A percentile compares a stretch with the other conserved stretches of the same genome.
phyloP scores from a whole-genome alignment of 2,888 invertebrate species.

The Ormyrus thymus region DNA sequence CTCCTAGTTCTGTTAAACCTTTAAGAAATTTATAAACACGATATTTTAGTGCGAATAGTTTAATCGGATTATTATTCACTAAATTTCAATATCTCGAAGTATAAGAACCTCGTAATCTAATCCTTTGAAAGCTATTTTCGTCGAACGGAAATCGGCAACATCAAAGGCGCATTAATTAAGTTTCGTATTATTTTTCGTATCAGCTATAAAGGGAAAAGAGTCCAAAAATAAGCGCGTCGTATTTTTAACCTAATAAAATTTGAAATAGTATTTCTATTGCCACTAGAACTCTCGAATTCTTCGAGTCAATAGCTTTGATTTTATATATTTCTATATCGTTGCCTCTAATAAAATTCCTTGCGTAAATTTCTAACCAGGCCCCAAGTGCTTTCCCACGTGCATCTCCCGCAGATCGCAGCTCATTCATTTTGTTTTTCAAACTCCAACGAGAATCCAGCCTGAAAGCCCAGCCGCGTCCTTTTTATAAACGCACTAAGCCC shows the following conservation, averaged over 20 bases:
- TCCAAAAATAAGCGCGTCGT: background rate
- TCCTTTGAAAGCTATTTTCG: conserved; percentile 34
- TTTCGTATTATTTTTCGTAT: conserved; percentile 34
- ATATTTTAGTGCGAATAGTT: conserved; percentile 5
- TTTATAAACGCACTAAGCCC: too few species aligned
- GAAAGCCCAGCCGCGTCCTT: too few species aligned
- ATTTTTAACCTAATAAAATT: background rate
- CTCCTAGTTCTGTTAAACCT: too few species aligned
- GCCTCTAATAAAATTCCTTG: too few species aligned
- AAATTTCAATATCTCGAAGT: conserved; percentile 6
- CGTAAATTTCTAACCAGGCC: too few species aligned
- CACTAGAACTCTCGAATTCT: background rate
- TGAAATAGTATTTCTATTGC: background rate
- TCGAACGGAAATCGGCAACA: conserved; percentile 47
- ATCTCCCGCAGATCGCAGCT: too few species aligned
- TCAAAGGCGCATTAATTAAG: conserved; percentile 34
- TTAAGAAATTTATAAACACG: conserved; percentile 23
- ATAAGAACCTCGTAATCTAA: conserved; percentile 23
- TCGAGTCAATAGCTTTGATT: background rate
- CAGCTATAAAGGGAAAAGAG: conserved; percentile 16
- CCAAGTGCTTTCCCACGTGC: too few species aligned
- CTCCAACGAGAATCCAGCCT: too few species aligned
- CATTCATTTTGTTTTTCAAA: too few species aligned
- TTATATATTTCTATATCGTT: too few species aligned
- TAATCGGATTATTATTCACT: conserved; percentile 32